phyloP scores from a whole-genome alignment of 1,140 invertebrate genomes.

The Panagrolaimus sp. region DNA sequence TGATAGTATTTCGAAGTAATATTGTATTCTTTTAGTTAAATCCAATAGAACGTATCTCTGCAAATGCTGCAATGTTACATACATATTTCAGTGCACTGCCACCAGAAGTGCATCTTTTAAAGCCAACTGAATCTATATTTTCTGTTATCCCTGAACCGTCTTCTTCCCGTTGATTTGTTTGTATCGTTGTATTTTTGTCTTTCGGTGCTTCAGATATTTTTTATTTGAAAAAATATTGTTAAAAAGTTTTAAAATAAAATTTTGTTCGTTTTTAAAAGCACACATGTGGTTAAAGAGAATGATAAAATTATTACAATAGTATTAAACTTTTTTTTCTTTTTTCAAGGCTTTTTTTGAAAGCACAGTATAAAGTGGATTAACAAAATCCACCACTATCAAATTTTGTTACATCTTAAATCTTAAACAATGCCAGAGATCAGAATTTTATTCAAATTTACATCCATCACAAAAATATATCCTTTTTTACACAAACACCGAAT shows the following conservation, averaged over 20 bases:
- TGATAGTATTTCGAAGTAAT: constrained; percentile 25
- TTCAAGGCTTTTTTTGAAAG: too few relatives aligned
- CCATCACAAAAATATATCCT: constrained; percentile 2
- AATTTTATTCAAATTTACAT: not conserved
- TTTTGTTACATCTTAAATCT: too few relatives aligned
- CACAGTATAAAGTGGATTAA: too few relatives aligned
- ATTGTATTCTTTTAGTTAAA: constrained; percentile 68
- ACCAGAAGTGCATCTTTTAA: constrained; percentile 26
- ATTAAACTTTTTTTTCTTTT: too few relatives aligned
- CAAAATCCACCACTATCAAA: too few relatives aligned
- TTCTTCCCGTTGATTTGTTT: not conserved
- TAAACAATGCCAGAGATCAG: too few relatives aligned
- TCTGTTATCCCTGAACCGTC: constrained; percentile 12
- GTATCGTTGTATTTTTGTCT: not conserved
- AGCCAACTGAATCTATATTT: constrained; percentile 30
- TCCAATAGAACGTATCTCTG: constrained; percentile 76
- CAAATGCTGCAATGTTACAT: constrained; percentile 78
- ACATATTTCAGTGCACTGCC: constrained; percentile 67
- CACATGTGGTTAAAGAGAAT: too few relatives aligned
- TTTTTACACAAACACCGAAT: too few relatives aligned
- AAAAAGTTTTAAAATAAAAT: not conserved
- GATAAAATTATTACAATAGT: too few relatives aligned
- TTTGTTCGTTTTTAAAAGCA: too few relatives aligned
- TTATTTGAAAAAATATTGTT: not conserved
- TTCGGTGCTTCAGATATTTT: constrained; percentile 13